These are phyloP conservation scores for Caenorhabditis plicata DNA, from an alignment of 2,888 invertebrate genomes.

Conservation along the genomic window DNA sequence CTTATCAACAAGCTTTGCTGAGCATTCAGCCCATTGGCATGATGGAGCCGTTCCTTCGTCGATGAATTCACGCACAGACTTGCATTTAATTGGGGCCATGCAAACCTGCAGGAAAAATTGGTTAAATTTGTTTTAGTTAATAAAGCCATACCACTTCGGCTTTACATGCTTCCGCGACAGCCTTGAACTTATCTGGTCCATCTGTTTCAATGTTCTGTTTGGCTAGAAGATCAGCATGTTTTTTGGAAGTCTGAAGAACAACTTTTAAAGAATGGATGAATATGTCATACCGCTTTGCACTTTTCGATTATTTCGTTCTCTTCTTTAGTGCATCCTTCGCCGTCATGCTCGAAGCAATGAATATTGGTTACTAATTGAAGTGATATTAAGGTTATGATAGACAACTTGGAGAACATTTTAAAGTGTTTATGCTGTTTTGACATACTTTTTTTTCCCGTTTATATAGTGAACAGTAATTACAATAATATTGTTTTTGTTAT, in stretches of 20 bases:
- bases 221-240: background rate
- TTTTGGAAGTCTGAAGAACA: background rate
- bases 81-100: background rate
- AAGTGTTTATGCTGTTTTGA: no score
- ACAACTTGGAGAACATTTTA: no score
- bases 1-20: background rate
- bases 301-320: background rate
- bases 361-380: background rate
- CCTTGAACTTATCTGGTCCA: background rate
- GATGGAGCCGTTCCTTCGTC: background rate
- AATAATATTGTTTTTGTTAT: no score
- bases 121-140: background rate
- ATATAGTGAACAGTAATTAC: no score
- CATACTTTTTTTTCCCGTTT: no score
- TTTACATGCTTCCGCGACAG: background rate
- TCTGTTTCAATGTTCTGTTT: background rate
- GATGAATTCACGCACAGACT: background rate
- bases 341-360: background rate
- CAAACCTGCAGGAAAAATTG: background rate
- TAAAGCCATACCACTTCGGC: background rate
- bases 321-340: background rate
- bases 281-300: background rate
- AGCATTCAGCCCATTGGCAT: background rate
- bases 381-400: no score
- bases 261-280: background rate